Percentiles rank a stretch among this genome's conserved stretches.
Conservation (phyloP, 2,113 vertebrate genomes). For the Sakesphorus luctuosus region DNA sequence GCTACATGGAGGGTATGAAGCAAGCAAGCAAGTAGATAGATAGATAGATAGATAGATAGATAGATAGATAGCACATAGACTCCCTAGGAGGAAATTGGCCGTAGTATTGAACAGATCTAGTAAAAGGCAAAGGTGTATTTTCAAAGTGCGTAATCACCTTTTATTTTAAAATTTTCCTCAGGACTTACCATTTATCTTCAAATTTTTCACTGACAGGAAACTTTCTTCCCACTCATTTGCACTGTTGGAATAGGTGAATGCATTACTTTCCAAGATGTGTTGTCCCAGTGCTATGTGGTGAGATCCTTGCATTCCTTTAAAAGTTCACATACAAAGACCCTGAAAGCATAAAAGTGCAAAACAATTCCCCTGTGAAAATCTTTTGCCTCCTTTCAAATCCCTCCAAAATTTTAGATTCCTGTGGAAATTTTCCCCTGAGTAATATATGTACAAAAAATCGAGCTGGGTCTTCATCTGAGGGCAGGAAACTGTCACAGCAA, state of each 20-base stretch:
- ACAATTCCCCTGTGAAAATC: background rate
- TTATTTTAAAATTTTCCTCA: background rate
- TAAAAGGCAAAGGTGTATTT: background rate
- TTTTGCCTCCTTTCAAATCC: background rate
- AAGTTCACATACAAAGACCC: background rate
- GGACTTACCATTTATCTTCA: constrained; percentile 38
- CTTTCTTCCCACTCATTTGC: constrained; percentile 7
- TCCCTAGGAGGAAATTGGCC: constrained; percentile 4
- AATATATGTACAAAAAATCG: background rate
- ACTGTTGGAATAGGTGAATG: background rate
- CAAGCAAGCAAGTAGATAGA: background rate
- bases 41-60: no score
- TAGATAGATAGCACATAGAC: background rate
- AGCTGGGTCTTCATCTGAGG: background rate
- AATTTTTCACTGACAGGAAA: background rate
- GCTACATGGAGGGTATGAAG: background rate
- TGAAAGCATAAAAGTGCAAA: background rate
- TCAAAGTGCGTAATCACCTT: background rate
- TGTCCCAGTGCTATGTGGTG: background rate
- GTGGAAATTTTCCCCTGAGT: background rate
- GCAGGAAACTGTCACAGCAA: background rate
- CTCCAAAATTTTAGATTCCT: background rate
- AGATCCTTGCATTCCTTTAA: background rate
- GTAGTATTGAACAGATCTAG: background rate
- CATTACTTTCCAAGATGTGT: background rate